These are phyloP conservation scores for Trichechus manatus DNA, from an alignment of 2,113 vertebrate species.

Conservation along the genomic window DNA sequence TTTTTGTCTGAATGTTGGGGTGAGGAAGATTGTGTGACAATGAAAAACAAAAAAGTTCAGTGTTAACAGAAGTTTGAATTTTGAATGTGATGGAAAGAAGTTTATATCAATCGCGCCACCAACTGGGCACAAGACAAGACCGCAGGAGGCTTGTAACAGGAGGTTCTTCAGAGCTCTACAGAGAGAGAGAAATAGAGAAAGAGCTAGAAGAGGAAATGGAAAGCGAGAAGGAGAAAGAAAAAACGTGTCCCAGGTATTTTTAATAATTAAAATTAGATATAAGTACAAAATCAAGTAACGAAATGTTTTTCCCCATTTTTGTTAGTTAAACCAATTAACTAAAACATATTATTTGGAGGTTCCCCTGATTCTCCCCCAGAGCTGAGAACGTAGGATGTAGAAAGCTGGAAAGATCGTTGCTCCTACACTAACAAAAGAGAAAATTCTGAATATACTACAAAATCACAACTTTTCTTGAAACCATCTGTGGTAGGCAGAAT, in stretches of 20 bases:
- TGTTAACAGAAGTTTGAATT: not conserved
- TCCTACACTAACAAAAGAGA: not conserved
- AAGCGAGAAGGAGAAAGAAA: not conserved
- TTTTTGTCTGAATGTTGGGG: not conserved
- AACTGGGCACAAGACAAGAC: not conserved
- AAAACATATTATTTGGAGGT: not conserved
- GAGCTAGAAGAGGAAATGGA: no score
- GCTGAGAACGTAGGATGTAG: not conserved
- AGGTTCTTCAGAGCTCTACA: no score
- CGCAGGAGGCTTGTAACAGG: not conserved
- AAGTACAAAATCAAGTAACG: not conserved
- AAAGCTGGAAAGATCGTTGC: not conserved
- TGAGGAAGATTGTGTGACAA: not conserved
- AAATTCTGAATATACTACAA: not conserved
- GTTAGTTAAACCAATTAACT: not conserved
- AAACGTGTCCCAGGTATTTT: not conserved
- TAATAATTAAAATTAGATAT: not conserved
- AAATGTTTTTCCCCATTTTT: not conserved
- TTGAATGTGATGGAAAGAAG: not conserved
- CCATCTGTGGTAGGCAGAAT: not conserved
- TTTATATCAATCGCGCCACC: slow-evolving; percentile 57
- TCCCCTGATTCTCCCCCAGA: not conserved
- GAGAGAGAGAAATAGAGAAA: not conserved
- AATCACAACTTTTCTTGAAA: not conserved
- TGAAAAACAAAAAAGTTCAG: not conserved